Percentiles rank a stretch among this genome's conserved stretches.
Evolutionary conservation across 2,113 vertebrate genomes (phyloP).

Genomic region (Tupaia chinensis): DNA sequence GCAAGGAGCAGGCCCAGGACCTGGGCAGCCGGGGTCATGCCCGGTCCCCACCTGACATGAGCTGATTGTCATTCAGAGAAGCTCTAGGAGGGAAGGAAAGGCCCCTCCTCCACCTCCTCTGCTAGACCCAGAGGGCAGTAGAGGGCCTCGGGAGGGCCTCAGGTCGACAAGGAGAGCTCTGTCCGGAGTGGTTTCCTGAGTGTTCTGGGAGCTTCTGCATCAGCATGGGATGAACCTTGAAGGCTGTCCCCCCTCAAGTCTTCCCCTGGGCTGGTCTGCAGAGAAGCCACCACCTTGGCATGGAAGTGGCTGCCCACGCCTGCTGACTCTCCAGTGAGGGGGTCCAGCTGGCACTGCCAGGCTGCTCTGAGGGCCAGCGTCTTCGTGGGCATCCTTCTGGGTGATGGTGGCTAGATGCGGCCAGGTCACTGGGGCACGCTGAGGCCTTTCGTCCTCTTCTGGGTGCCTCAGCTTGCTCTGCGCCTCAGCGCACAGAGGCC

Average conservation of each 20-base stretch:
- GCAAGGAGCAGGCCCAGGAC: conserved; percentile 60
- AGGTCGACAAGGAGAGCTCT: conserved; percentile 59
- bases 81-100: conserved; percentile 63
- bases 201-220: conserved; percentile 77
- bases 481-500: conserved; percentile 1
- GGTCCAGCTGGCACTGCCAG: background rate
- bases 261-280: conserved; percentile 54
- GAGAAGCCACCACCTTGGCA: background rate
- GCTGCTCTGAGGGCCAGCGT: background rate
- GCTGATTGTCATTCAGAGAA: conserved; percentile 82
- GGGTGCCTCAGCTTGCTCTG: conserved; percentile 39
- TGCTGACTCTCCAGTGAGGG: background rate
- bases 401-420: background rate
- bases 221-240: background rate
- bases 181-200: conserved; percentile 80
- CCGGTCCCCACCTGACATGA: conserved; percentile 66
- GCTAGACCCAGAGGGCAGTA: conserved; percentile 55
- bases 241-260: conserved; percentile 38
- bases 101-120: conserved; percentile 41
- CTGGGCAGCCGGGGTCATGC: background rate
- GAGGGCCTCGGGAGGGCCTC: conserved; percentile 50
- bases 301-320: conserved; percentile 41
- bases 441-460: conserved; percentile 51
- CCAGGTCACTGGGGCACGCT: background rate
- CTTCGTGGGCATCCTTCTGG: background rate